Evolutionary conservation across 2,888 invertebrate genomes (phyloP), one percentile per base, ranked within the genome.

Genomic region (Leptothorax acervorum): DNA sequence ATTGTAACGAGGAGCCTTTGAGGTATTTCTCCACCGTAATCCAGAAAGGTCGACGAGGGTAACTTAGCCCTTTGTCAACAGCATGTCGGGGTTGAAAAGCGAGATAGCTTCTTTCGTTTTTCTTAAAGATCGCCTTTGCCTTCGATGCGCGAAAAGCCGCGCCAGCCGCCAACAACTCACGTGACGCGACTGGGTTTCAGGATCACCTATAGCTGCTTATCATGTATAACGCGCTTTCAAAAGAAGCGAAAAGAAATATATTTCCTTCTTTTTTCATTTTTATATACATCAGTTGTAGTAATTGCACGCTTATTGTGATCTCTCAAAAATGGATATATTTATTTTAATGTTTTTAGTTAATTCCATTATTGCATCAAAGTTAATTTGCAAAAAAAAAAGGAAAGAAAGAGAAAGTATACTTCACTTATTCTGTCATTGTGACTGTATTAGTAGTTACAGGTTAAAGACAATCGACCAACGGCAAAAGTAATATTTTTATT

Each of bases 1-100:
- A 60, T 79, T 79, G 45, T 79, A 60, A 35, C 35, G 48, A 39
- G 53, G 23, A 71, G 18, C 39, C 39, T 81, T 48, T 60, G 48
- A 71, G 28, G 18, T 60, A 39, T 79, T 57, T 12, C 6, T 39
- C 23, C 28, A 57, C 12, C 15, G 35, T 60, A 18, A 79, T 70
- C 45, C 6, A 18, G 60, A 71, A 81, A 60, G 48, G 45, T 71
- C 48, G 73, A n/a, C 55, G 15, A 70, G 42, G 45, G 42, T 70
- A 55, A 35, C 55, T 55, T 68, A 55, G 23, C 15, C 12, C 53
- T 71, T 60, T 81, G 39, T 81, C 28, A 48, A 48, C 12, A 18
- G 31, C 48, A 60, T 28, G 31, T 42, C 11, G 35, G n/a, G 28
- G 5, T 42, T 71, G 48, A 71, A 71, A 79, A 79, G 57, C 31